phyloP scores from a whole-genome alignment of 2,888 invertebrate species.

The Ischnura elegans region DNA sequence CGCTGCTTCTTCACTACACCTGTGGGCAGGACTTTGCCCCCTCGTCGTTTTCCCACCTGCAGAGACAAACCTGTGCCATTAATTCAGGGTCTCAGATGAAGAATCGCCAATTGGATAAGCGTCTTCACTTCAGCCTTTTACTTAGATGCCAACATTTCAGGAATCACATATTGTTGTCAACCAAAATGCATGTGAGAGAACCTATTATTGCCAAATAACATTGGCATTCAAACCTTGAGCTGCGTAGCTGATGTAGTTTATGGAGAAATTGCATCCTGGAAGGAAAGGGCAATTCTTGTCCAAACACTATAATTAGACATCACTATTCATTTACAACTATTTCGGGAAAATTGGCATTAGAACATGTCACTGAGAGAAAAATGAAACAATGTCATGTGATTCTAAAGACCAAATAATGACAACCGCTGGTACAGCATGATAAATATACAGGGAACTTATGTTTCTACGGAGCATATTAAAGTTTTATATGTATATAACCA shows the following conservation, averaged over 20 bases:
- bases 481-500: too few relatives aligned
- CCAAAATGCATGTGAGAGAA: slow-evolving; percentile 55
- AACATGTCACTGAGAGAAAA: too few relatives aligned
- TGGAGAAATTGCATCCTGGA: slow-evolving; percentile 36
- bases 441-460: not conserved
- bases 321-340: not conserved
- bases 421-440: not conserved
- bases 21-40: slow-evolving; percentile 92
- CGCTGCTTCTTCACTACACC: slow-evolving; percentile 93
- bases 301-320: slow-evolving; percentile 41
- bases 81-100: slow-evolving; percentile 53
- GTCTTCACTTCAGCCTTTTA: slow-evolving; percentile 56
- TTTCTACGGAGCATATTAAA: too few relatives aligned
- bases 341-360: not conserved
- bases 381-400: not conserved
- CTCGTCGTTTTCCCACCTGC: slow-evolving; percentile 82
- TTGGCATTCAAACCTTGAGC: slow-evolving; percentile 40
- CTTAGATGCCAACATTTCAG: slow-evolving; percentile 52
- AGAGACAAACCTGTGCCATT: slow-evolving; percentile 63
- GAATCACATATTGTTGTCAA: slow-evolving; percentile 39
- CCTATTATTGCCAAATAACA: slow-evolving; percentile 41
- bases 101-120: slow-evolving; percentile 41
- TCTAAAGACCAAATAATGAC: not conserved
- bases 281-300: slow-evolving; percentile 57
- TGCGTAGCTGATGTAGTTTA: not conserved